phyloP scores from a whole-genome alignment of 1,140 invertebrate species.

The Drosophila oshimai region DNA sequence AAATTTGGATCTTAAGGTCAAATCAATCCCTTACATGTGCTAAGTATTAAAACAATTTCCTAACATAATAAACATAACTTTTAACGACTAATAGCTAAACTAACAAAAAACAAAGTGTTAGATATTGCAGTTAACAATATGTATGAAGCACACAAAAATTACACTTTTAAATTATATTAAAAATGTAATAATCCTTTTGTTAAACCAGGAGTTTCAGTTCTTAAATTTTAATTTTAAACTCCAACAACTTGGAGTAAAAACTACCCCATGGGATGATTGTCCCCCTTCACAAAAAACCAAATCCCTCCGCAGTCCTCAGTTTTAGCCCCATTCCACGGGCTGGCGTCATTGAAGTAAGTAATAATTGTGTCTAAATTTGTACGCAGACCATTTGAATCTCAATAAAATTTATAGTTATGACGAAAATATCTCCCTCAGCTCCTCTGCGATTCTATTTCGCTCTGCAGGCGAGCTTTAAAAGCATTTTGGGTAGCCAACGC shows the following conservation, averaged over 20 bases:
- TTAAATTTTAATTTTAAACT: neutral
- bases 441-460: neutral
- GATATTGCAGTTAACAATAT: no score
- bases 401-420: constrained; percentile 80
- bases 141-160: no score
- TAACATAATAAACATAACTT: no score
- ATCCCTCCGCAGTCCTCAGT: neutral
- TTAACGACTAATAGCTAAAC: no score
- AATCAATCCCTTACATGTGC: no score
- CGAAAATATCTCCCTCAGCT: constrained; percentile 32
- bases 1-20: no score
- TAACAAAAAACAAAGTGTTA: no score
- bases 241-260: neutral
- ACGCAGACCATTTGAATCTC: constrained; percentile 71
- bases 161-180: neutral
- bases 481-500: constrained; percentile 55
- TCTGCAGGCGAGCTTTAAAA: constrained; percentile 52
- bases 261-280: constrained; percentile 20
- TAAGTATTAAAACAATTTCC: no score
- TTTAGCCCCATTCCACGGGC: neutral
- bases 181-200: neutral
- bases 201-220: neutral
- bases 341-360: constrained; percentile 64
- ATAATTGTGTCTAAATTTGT: constrained; percentile 75
- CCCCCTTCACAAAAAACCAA: neutral